phyloP scores from a whole-genome alignment of 2,797 vertebrate species.

The Spinibarbus caldwelli region DNA sequence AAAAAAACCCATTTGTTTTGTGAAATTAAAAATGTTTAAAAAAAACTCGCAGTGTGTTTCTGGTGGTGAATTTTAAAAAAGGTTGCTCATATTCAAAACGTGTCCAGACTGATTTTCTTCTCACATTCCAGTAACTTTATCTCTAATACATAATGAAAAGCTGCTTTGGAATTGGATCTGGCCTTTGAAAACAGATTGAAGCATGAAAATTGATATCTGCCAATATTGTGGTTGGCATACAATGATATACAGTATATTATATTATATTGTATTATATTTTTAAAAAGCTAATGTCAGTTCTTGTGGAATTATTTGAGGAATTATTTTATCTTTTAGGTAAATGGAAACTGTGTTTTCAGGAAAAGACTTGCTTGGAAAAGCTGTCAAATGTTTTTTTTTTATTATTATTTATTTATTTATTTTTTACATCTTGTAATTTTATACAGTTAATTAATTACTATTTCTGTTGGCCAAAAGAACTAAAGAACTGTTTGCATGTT shows the following conservation, averaged over 20 bases:
- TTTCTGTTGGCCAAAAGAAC: not conserved
- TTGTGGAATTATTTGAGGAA: no score
- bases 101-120: not conserved
- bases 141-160: not conserved
- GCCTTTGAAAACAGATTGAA: not conserved
- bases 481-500: not conserved
- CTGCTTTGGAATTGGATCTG: not conserved
- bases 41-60: not conserved
- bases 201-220: not conserved
- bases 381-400: no score
- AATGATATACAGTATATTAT: not conserved
- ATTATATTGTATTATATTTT: no score
- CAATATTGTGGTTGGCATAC: not conserved
- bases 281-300: no score
- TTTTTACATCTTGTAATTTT: no score
- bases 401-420: no score
- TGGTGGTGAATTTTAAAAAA: not conserved
- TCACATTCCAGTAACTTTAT: not conserved
- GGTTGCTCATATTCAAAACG: not conserved
- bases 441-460: no score
- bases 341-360: no score
- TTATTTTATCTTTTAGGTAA: not conserved
- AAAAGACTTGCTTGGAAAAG: no score
- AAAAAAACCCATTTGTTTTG: constrained; percentile 75
- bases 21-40: constrained; percentile 76